Evolutionary conservation across 2,797 vertebrate species (phyloP).

Genomic region (Danio choprae): DNA sequence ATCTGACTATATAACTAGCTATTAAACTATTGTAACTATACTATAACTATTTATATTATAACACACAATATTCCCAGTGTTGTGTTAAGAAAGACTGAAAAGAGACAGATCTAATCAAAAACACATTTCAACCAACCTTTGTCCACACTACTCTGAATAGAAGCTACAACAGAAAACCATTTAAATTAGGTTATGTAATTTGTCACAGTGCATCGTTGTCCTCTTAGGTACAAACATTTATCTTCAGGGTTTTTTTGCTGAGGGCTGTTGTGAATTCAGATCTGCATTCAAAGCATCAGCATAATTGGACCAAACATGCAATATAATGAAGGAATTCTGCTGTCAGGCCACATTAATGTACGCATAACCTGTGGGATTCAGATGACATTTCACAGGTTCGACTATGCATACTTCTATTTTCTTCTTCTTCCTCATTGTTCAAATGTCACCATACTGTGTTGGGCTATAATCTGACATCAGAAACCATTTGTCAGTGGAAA

Average conservation of each 20-base stretch:
- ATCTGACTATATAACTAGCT: not conserved
- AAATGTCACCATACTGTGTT: not conserved
- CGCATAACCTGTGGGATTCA: constrained; percentile 13
- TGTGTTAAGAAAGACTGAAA: not conserved
- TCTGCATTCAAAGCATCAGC: constrained; percentile 12
- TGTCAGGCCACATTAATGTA: constrained; percentile 25
- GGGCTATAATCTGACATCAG: not conserved
- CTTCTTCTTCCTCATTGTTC: not conserved
- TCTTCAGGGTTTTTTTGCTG: constrained; percentile 5
- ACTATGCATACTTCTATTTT: not conserved
- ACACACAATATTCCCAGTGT: not conserved
- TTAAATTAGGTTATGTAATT: constrained; percentile 12
- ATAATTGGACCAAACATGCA: constrained; percentile 35
- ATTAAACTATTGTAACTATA: too few species aligned
- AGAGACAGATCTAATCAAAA: constrained; percentile 9
- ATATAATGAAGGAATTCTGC: constrained; percentile 19
- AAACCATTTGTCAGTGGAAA: not conserved
- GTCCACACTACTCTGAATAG: not conserved
- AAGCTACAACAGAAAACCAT: not conserved
- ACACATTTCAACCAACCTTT: not conserved
- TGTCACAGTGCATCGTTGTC: constrained; percentile 18
- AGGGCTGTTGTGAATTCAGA: constrained; percentile 26
- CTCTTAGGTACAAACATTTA: not conserved
- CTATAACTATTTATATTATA: too few species aligned
- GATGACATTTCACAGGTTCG: constrained; percentile 22